Evolutionary conservation across 2,888 invertebrate genomes (phyloP), one percentile per base, ranked within the genome.

Genomic region (Apeira syringaria): DNA sequence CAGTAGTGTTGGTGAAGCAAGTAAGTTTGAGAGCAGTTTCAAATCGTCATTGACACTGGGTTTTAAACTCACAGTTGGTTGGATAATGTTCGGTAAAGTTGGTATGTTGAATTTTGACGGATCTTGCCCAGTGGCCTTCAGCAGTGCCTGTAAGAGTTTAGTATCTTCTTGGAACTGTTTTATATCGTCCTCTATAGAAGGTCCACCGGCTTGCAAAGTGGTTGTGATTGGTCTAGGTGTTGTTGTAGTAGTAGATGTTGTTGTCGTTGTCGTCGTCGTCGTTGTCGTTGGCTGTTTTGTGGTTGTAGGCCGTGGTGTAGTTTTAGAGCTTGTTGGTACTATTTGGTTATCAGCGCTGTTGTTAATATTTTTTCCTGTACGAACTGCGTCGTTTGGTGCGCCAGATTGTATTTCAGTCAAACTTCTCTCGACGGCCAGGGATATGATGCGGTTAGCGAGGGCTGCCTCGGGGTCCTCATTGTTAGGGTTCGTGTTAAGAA

Each of bases 401-500:
- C 75, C 79, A 8, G 76, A 67, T 56, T 87, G 78, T 55, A 88
- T 83, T 60, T 83, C 89, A 58, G 72, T 87, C 32, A 90, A 73
- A 56, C 90, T 90, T 60, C 66, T 85, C 61, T 91, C 91, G 9
- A 91, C 87, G 24, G 91, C 91, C 12, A 91, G 68, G 30, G 91
- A 90, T 53, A 91, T 91, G 26, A 91, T 90, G 37, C 91, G 78
- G 53, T 91, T 91, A 12, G 91, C 91, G 46, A 91, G 75, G 9
- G 83, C 76, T 34, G 80, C 76, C 62, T 90, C 90, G 9, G 88
- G 81, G 42, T 89, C 89, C 45, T 80, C 77, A n/a, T 61, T 69
- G 33, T 70, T 68, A 11, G 72, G 64, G 47, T 83, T 79, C 25
- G 84, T 79, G 46, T 80, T 82, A 27, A 90, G 63, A 5, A 87